Conservation (phyloP, 2,797 vertebrate genomes). For the Mus minutoides region DNA sequence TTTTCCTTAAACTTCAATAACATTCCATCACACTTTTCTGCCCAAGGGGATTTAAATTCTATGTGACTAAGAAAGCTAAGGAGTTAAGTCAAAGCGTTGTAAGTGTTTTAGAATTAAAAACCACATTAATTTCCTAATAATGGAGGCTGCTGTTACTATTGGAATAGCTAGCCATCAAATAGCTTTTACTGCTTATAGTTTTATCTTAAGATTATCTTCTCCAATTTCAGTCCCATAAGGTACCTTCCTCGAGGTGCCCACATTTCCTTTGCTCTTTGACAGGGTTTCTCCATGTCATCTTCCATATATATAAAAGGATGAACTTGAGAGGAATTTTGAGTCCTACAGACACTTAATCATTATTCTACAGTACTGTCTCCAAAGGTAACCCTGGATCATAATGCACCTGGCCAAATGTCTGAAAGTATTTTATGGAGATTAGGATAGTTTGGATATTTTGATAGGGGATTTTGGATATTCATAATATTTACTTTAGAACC, state of each 20-base stretch:
- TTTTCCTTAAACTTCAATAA: not conserved
- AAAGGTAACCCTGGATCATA: constrained; percentile 10
- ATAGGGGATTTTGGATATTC: constrained; percentile 36
- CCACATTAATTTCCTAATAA: constrained; percentile 15
- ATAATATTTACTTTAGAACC: constrained; percentile 50
- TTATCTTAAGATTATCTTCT: not conserved
- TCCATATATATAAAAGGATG: not conserved
- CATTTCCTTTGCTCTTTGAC: not conserved
- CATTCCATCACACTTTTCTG: not conserved
- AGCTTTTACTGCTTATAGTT: not conserved
- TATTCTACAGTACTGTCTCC: not conserved
- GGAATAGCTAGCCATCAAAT: not conserved
- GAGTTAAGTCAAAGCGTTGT: not conserved
- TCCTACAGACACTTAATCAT: not conserved
- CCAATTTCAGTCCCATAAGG: not conserved
- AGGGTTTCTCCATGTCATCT: not conserved
- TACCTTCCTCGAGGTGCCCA: not conserved
- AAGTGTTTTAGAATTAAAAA: constrained; percentile 31
- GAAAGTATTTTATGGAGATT: constrained; percentile 24
- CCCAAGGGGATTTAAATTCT: constrained; percentile 34
- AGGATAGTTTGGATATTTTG: constrained; percentile 47
- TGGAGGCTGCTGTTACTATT: not conserved
- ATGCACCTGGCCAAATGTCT: constrained; percentile 10
- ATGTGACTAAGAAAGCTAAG: not conserved
- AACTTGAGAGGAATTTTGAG: not conserved